Percentiles rank a stretch among this genome's conserved stretches.
phyloP scores from a whole-genome alignment of 2,797 vertebrate genomes.

The Synanceia verrucosa region DNA sequence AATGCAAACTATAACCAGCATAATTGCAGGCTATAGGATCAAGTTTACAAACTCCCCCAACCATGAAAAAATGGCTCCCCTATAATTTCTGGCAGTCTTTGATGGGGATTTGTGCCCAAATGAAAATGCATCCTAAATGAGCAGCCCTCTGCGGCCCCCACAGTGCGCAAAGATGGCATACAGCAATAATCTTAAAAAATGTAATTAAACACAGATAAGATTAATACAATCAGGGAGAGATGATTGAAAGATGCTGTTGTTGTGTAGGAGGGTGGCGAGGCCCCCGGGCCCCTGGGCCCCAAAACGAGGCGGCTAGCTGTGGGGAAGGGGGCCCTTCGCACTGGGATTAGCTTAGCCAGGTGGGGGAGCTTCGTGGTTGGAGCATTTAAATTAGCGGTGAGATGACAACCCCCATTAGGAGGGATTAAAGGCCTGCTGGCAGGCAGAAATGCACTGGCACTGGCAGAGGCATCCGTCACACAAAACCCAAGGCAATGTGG shows the following conservation, averaged over 20 bases:
- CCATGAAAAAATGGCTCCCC: constrained; percentile 60
- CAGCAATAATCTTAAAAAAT: constrained; percentile 87
- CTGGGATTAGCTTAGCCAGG: constrained; percentile 83
- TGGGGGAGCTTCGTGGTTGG: constrained; percentile 83
- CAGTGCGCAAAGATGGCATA: constrained; percentile 85
- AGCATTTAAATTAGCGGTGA: constrained; percentile 88
- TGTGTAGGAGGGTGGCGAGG: constrained; percentile 80
- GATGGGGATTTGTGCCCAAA: constrained; percentile 81
- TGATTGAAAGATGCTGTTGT: constrained; percentile 86
- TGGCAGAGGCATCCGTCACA: constrained; percentile 85
- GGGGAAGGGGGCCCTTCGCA: constrained; percentile 77
- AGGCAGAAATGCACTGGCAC: constrained; percentile 81
- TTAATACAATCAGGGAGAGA: constrained; percentile 84
- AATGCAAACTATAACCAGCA: not conserved
- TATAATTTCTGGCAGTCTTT: constrained; percentile 75
- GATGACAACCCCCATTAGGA: constrained; percentile 89
- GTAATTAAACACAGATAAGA: constrained; percentile 89
- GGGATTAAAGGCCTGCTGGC: constrained; percentile 87
- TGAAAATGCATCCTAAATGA: constrained; percentile 83
- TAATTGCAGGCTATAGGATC: constrained; percentile 61
- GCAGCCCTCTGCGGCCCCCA: constrained; percentile 82
- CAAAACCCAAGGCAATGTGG: constrained; percentile 79
- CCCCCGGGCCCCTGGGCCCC: constrained; percentile 74
- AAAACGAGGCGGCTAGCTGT: constrained; percentile 73
- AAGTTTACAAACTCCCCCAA: constrained; percentile 71